These are phyloP conservation scores for Pimephales promelas DNA, from an alignment of 2,113 vertebrate genomes.

Conservation along the genomic window DNA sequence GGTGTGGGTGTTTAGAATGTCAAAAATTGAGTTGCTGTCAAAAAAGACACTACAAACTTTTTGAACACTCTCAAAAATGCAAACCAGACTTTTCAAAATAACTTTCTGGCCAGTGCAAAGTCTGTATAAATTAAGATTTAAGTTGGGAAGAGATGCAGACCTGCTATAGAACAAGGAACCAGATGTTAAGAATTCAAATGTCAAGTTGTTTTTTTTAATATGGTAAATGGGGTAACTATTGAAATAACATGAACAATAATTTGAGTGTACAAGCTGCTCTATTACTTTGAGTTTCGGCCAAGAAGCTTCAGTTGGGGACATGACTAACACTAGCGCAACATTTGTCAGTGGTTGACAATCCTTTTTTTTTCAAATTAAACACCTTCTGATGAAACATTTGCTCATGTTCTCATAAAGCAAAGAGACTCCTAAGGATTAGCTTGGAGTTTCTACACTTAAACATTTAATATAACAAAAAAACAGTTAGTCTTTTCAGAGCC, in stretches of 20 bases:
- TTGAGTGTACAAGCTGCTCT: conserved; percentile 20
- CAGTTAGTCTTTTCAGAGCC: not conserved
- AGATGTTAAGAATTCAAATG: conserved; percentile 42
- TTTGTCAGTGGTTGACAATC: conserved; percentile 51
- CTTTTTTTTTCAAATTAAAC: conserved; percentile 50
- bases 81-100: conserved; percentile 36
- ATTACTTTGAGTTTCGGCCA: conserved; percentile 36
- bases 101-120: conserved; percentile 12
- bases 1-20: conserved; percentile 11
- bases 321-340: conserved; percentile 33
- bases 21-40: not conserved
- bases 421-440: conserved; percentile 20
- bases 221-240: conserved; percentile 42
- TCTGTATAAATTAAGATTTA: conserved; percentile 11
- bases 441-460: conserved; percentile 11
- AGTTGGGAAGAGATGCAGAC: conserved; percentile 39
- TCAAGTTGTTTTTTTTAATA: conserved; percentile 46
- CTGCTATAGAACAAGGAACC: conserved; percentile 15
- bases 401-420: conserved; percentile 35
- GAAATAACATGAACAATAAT: conserved; percentile 38
- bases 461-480: not conserved
- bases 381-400: conserved; percentile 51
- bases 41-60: conserved; percentile 18
- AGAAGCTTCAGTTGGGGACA: conserved; percentile 44
- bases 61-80: conserved; percentile 19